phyloP scores from a whole-genome alignment of 2,797 vertebrate genomes.

The Stomatorhinus walkeri region DNA sequence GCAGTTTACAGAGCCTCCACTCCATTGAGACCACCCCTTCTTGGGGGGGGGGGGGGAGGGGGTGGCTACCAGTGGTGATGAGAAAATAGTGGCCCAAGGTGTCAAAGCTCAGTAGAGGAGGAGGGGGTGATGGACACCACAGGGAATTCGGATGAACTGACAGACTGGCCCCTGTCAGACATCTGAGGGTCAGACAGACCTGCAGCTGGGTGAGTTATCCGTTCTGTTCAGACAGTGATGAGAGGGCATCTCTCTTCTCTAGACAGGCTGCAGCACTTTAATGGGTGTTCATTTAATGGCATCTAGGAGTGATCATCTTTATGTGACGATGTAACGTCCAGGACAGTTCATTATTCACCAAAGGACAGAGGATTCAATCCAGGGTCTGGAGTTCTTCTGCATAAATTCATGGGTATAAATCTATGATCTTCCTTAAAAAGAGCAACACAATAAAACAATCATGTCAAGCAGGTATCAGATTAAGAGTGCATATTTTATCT shows the following conservation, averaged over 20 bases:
- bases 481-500: not conserved
- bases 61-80: slow-evolving; percentile 44
- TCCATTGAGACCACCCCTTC: slow-evolving; percentile 40
- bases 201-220: slow-evolving; percentile 25
- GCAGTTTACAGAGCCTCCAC: slow-evolving; percentile 67
- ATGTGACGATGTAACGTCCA: not conserved
- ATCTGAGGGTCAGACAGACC: slow-evolving; percentile 24
- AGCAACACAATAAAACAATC: not conserved
- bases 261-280: not conserved
- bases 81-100: slow-evolving; percentile 71
- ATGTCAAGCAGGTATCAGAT: not conserved
- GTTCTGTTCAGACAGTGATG: not conserved
- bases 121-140: slow-evolving; percentile 63
- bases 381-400: not conserved
- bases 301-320: not conserved
- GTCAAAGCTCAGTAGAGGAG: slow-evolving; percentile 56
- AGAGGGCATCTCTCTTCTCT: not conserved
- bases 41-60: slow-evolving; percentile 40
- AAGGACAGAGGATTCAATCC: not conserved
- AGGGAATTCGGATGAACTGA: slow-evolving; percentile 55
- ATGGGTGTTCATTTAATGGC: not conserved
- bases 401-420: not conserved
- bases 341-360: not conserved
- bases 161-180: slow-evolving; percentile 47
- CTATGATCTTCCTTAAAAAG: not conserved